Evolutionary conservation across 2,113 vertebrate species (phyloP).

Genomic region (Aptenodytes patagonicus): DNA sequence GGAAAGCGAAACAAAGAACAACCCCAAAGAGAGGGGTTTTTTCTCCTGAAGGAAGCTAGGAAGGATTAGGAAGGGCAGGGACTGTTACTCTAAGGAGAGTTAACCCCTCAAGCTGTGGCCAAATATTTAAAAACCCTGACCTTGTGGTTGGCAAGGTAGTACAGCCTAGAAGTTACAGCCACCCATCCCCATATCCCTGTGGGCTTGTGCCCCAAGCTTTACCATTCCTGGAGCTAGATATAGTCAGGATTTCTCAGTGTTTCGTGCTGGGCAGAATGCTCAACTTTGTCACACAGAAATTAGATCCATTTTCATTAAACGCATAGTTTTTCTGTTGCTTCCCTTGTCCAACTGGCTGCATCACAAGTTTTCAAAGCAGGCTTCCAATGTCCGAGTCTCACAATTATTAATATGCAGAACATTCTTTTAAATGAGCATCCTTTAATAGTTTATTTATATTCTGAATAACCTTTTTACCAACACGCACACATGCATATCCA

Average conservation of each 20-base stretch:
- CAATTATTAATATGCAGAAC: neutral
- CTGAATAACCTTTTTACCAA: neutral
- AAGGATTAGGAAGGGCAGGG: neutral
- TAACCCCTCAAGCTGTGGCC: neutral
- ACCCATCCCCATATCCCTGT: neutral
- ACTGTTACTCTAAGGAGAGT: neutral
- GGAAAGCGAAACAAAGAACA: neutral
- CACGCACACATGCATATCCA: neutral
- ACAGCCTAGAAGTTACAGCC: neutral
- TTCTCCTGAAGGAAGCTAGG: neutral
- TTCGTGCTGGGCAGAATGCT: neutral
- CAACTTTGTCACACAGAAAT: neutral
- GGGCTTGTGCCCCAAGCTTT: neutral
- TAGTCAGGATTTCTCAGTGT: neutral
- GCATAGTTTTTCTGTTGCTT: neutral
- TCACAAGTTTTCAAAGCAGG: neutral
- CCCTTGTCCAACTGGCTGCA: neutral
- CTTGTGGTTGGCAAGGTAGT: neutral
- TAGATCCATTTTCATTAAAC: neutral
- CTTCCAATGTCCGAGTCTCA: neutral
- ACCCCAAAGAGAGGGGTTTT: neutral
- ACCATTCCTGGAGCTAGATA: neutral
- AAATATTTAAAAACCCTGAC: neutral
- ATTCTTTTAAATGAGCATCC: neutral
- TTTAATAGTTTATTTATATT: neutral